phyloP scores from a whole-genome alignment of 2,797 vertebrate genomes.

The Cyprinella venusta region DNA sequence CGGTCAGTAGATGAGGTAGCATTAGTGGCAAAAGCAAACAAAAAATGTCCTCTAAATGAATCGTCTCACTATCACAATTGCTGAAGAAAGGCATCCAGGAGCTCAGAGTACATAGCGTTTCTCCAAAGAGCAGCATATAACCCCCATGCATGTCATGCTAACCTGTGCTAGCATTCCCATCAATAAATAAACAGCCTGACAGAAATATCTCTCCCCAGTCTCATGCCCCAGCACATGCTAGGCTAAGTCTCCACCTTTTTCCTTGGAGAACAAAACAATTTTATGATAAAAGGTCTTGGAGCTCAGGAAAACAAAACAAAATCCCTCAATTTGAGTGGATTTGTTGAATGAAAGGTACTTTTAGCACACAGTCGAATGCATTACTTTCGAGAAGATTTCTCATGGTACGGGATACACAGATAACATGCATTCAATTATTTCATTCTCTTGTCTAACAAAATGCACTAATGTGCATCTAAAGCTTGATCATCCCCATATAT shows the following conservation, averaged over 20 bases:
- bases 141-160: conserved; percentile 66
- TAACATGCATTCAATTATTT: conserved; percentile 1
- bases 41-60: not conserved
- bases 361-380: not conserved
- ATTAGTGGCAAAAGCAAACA: not conserved
- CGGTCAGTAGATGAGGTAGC: not conserved
- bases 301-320: conserved; percentile 13
- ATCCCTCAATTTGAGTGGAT: not conserved
- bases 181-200: conserved; percentile 80
- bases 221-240: conserved; percentile 55
- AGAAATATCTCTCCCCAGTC: conserved; percentile 76
- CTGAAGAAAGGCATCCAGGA: not conserved
- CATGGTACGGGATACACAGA: not conserved
- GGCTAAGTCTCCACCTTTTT: not conserved
- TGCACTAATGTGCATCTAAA: conserved; percentile 23
- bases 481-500: conserved; percentile 3
- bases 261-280: conserved; percentile 10
- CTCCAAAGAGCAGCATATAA: conserved; percentile 62
- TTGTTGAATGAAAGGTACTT: not conserved
- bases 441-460: not conserved
- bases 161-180: conserved; percentile 74
- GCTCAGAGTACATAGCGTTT: not conserved
- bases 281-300: not conserved
- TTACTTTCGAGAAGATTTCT: not conserved
- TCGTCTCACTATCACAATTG: not conserved